Percentiles rank a stretch among this genome's conserved stretches.
Evolutionary conservation across 2,797 vertebrate genomes (phyloP).

Genomic region (Leptoclinus maculatus): DNA sequence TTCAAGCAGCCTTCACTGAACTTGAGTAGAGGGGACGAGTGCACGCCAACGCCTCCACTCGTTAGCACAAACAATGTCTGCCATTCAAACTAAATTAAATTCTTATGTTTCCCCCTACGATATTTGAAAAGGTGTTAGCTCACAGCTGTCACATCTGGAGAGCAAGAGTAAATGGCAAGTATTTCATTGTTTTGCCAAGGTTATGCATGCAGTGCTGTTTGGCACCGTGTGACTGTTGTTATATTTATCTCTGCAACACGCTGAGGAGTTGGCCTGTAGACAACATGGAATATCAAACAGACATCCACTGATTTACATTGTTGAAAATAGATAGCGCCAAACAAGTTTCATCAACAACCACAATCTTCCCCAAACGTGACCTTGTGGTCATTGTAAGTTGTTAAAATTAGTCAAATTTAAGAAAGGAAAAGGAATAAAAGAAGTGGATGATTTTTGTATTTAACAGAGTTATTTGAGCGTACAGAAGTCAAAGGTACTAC

Average conservation of each 20-base stretch:
- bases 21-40: neutral
- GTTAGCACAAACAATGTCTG: neutral
- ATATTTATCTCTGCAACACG: neutral
- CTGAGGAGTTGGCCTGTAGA: neutral
- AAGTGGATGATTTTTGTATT: neutral
- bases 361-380: neutral
- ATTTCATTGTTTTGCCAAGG: conserved; percentile 13
- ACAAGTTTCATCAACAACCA: neutral
- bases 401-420: neutral
- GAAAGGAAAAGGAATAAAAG: neutral
- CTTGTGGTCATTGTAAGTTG: neutral
- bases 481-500: neutral
- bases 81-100: neutral
- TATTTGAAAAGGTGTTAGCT: conserved; percentile 17
- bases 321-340: neutral
- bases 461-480: neutral
- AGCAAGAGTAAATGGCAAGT: neutral
- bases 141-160: conserved; percentile 25
- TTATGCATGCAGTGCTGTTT: conserved; percentile 14
- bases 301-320: conserved; percentile 1
- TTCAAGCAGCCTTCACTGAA: conserved; percentile 27
- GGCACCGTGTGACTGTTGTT: neutral
- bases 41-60: neutral
- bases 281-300: neutral
- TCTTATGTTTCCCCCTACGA: neutral